These are phyloP conservation scores for Bembecia ichneumoniformis DNA, from an alignment of 2,888 invertebrate genomes.

Conservation along the genomic window DNA sequence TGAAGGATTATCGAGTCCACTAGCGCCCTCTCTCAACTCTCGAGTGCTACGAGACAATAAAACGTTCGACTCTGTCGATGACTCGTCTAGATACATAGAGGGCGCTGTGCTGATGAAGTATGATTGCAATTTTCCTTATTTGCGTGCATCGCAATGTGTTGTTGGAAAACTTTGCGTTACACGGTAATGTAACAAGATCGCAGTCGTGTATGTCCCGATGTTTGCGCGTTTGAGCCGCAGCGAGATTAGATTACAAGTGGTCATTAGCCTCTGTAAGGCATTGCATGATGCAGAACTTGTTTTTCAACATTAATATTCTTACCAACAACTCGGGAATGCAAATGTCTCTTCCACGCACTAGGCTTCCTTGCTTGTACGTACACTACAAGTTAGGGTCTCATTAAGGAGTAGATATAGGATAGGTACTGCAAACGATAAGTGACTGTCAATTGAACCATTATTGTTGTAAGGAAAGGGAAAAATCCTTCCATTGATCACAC, in stretches of 20 bases:
- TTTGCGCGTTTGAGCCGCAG: slow-evolving; percentile 23
- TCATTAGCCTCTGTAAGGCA: slow-evolving; percentile 45
- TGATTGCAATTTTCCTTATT: background rate
- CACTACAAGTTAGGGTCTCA: background rate
- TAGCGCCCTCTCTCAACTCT: slow-evolving; percentile 10
- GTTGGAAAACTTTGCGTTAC: background rate
- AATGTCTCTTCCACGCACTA: slow-evolving; percentile 6
- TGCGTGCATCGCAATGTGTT: background rate
- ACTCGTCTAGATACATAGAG: background rate
- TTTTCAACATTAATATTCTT: slow-evolving; percentile 28
- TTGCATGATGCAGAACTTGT: slow-evolving; percentile 39
- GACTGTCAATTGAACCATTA: too few species aligned
- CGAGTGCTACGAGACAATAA: background rate
- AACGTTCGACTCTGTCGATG: background rate
- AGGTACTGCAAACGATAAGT: too few species aligned
- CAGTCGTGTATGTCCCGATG: slow-evolving; percentile 23
- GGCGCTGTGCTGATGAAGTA: background rate
- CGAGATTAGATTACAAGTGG: slow-evolving; percentile 60
- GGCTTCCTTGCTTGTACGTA: background rate
- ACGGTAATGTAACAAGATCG: slow-evolving; percentile 12
- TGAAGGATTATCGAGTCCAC: background rate
- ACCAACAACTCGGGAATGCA: slow-evolving; percentile 12
- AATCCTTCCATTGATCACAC: too few species aligned
- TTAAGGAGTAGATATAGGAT: too few species aligned
- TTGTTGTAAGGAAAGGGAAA: too few species aligned